A percentile compares a stretch with the other conserved stretches of the same genome.
These are phyloP conservation scores for Tenualosa thibaudeaui DNA, from an alignment of 2,797 vertebrate species.

Conservation along the genomic window DNA sequence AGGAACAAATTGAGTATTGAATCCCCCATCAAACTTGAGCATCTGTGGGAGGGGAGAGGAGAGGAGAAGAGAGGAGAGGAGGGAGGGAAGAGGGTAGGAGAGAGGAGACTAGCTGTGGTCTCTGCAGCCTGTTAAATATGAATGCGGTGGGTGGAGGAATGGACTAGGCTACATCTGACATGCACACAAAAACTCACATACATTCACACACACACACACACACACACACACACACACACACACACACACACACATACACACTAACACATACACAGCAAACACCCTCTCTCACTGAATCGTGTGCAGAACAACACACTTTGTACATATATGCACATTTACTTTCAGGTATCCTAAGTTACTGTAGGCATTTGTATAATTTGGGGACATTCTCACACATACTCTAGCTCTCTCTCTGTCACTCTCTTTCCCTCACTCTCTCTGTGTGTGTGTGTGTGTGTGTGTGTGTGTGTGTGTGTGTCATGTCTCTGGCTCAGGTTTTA, in stretches of 20 bases:
- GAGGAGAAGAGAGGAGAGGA: neutral
- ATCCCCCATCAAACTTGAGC: neutral
- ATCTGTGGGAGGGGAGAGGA: neutral
- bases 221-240: neutral
- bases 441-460: too few species aligned
- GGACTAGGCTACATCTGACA: neutral
- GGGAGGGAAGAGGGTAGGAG: neutral
- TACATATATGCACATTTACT: neutral
- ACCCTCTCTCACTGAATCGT: neutral
- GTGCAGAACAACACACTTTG: neutral
- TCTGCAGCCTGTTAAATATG: constrained; percentile 16
- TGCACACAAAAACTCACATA: neutral
- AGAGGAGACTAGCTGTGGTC: neutral
- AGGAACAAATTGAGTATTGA: neutral
- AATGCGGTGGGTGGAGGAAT: neutral
- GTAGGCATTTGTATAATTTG: too few species aligned
- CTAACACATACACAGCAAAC: neutral
- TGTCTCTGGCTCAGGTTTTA: neutral
- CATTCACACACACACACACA: neutral
- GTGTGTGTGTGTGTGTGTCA: too few species aligned
- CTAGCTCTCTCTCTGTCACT: neutral
- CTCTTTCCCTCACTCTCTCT: neutral
- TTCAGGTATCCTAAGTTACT: too few species aligned
- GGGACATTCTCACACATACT: neutral
- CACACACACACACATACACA: neutral